Percentiles rank a stretch among this genome's conserved stretches.
Conservation (phyloP, 2,888 invertebrate species). For the Strigamia maritima region DNA sequence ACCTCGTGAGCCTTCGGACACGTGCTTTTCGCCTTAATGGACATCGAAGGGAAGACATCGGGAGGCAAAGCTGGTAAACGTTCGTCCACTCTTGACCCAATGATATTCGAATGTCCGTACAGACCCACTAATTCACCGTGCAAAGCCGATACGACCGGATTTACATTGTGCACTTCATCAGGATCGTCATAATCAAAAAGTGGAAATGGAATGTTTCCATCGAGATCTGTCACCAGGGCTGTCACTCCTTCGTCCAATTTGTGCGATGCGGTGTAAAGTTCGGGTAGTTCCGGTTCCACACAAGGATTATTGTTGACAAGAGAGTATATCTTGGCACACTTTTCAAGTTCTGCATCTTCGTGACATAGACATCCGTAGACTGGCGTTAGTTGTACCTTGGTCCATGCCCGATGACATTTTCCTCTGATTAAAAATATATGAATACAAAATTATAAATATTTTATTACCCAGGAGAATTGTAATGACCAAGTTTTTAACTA, state of each 20-base stretch:
- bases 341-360: slow-evolving; percentile 64
- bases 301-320: slow-evolving; percentile 90
- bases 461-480: no score
- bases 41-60: slow-evolving; percentile 11
- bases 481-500: no score
- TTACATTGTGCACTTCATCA: neutral
- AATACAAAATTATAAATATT: neutral
- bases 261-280: slow-evolving; percentile 51
- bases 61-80: neutral
- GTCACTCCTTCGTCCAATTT: neutral
- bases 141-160: slow-evolving; percentile 10
- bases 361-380: slow-evolving; percentile 91
- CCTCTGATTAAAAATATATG: slow-evolving; percentile 60
- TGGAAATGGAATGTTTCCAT: neutral
- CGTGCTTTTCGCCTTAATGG: slow-evolving; percentile 38
- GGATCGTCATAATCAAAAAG: neutral
- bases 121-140: neutral
- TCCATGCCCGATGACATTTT: slow-evolving; percentile 82
- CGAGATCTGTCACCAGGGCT: neutral
- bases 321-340: slow-evolving; percentile 82
- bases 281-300: slow-evolving; percentile 61
- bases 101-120: neutral
- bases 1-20: slow-evolving; percentile 40
- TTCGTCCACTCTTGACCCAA: neutral
- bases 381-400: slow-evolving; percentile 77